A percentile compares a stretch with the other conserved stretches of the same genome.
These are phyloP conservation scores for Eulacestoma nigropectus DNA, from an alignment of 2,113 vertebrate genomes.

Conservation along the genomic window DNA sequence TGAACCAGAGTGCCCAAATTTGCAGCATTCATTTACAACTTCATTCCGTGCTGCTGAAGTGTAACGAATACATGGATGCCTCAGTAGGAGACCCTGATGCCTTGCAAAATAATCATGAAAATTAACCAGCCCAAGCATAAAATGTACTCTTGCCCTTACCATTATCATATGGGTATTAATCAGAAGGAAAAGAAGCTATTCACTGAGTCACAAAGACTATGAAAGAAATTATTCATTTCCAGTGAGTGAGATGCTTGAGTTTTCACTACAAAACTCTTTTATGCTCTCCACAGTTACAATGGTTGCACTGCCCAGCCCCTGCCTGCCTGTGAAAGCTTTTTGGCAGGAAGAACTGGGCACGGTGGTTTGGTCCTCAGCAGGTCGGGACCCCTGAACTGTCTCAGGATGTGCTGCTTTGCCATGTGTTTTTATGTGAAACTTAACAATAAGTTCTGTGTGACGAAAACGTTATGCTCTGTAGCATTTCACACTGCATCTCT, in stretches of 20 bases:
- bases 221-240: not conserved
- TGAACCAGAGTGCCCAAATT: not conserved
- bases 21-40: not conserved
- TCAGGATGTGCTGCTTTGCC: not conserved
- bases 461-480: not conserved
- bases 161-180: not conserved
- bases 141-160: not conserved
- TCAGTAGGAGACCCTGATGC: not conserved
- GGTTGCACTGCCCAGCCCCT: not conserved
- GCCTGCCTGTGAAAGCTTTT: not conserved
- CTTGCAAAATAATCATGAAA: not conserved
- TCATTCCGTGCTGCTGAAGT: not conserved
- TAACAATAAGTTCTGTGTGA: not conserved
- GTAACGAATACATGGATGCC: not conserved
- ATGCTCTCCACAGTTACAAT: not conserved
- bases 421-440: not conserved
- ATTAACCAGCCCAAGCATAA: not conserved
- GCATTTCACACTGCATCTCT: not conserved
- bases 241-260: not conserved
- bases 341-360: no score
- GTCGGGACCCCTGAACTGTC: fast-evolving
- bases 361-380: fast-evolving
- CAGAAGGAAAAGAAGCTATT: not conserved
- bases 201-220: not conserved
- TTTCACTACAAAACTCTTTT: not conserved